Percentiles rank a stretch among this genome's conserved stretches.
Evolutionary conservation across 1,140 invertebrate genomes (phyloP).

Genomic region (Colletes latitarsis): DNA sequence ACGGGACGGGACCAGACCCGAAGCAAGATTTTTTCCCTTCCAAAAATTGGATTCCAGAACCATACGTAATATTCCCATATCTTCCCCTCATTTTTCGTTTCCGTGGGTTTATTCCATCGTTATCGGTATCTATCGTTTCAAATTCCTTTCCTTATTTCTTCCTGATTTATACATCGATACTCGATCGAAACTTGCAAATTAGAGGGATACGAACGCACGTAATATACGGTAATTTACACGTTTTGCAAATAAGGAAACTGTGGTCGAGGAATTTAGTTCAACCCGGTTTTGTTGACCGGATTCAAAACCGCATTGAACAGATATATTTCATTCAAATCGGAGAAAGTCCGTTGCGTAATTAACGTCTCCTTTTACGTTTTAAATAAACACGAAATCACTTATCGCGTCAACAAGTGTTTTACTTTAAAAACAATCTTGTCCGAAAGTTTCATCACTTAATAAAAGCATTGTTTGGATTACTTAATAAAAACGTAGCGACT

Average conservation of each 20-base stretch:
- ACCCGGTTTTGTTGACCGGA: neutral
- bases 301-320: neutral
- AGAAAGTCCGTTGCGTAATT: neutral
- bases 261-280: neutral
- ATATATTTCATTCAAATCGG: neutral
- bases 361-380: neutral
- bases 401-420: too few relatives aligned
- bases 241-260: conserved; percentile 19
- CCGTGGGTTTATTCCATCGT: neutral
- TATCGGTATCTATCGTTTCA: neutral
- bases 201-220: neutral
- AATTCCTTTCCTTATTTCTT: too few relatives aligned
- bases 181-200: neutral
- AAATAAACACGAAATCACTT: neutral
- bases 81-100: conserved; percentile 3
- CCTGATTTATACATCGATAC: too few relatives aligned
- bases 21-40: conserved; percentile 39
- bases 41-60: conserved; percentile 60
- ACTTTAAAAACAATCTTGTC: too few relatives aligned
- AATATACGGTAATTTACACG: too few relatives aligned
- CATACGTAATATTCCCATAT: conserved; percentile 46
- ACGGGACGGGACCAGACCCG: conserved; percentile 44
- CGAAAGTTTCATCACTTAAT: too few relatives aligned
- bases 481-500: too few relatives aligned
- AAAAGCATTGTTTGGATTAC: too few relatives aligned